Evolutionary conservation across 2,113 vertebrate genomes (phyloP), one percentile per base, ranked within the genome.

Genomic region (Channa argus): DNA sequence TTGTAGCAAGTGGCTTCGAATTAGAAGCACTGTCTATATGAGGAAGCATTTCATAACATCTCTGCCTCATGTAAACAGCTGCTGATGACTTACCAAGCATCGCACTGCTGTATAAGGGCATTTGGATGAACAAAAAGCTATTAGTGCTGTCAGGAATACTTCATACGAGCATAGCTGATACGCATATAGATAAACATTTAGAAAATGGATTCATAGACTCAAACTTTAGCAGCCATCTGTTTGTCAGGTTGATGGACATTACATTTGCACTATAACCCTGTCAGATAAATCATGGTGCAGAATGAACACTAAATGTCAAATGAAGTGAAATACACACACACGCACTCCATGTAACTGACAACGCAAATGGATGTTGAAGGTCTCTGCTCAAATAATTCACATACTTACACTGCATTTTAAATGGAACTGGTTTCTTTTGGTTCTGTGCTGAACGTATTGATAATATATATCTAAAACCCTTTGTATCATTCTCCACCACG

Each of bases 1-100:
- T 53, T 55, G 77, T 10, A 56, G 46, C 46, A 36, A 62, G 59
- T 71, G 39, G 8, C 64, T 15, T 79, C 60, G 74, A 59, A 75
- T 44, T 46, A 55, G 52, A 63, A 10, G 24, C 46, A 3, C 2
- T 3, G 44, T 43, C 60, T 69, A 11, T 8, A 3, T 24, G 36
- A 63, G 39, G 36, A 63, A 44, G 47, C 12, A 14, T 71, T 58
- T 74, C 70, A 53, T 54, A 3, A 53, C 41, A 50, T 1, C 6
- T 66, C 46, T 64, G 24, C 47, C 10, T 5, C 14, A 10, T 63
- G 3, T 62, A 51, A 83, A 74, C 15, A 14, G 60, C 36, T 61
- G 52, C 64, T 54, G 70, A 81, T 45, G 63, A 71, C 65, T 52
- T 60, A 58, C 45, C 1, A 10, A 8, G 46, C 13, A 74, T 71